Conservation (phyloP, 1,140 invertebrate species). For the Drosophila lacertosa region DNA sequence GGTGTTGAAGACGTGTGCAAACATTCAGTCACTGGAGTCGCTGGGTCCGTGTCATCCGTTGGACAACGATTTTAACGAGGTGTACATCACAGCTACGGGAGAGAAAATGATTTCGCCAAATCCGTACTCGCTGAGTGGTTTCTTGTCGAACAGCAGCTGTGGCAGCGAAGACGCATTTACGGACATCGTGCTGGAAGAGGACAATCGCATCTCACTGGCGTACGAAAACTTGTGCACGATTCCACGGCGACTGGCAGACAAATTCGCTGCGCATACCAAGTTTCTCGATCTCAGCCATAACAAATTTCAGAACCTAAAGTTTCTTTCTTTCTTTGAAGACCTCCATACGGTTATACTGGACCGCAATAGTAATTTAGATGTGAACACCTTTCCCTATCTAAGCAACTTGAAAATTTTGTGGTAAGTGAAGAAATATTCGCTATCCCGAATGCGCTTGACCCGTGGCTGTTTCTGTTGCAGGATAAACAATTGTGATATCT, state of each 20-base stretch:
- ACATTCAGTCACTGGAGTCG: constrained; percentile 73
- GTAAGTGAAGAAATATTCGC: constrained; percentile 28
- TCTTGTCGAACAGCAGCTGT: constrained; percentile 69
- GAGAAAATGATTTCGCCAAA: constrained; percentile 74
- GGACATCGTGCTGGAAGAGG: constrained; percentile 72
- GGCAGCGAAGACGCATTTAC: constrained; percentile 69
- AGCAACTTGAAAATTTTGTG: constrained; percentile 73
- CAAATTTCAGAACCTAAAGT: constrained; percentile 73
- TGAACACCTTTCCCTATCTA: constrained; percentile 73
- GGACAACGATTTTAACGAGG: constrained; percentile 66
- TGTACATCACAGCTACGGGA: constrained; percentile 27
- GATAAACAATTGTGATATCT: constrained; percentile 82
- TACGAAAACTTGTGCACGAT: constrained; percentile 77
- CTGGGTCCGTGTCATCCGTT: constrained; percentile 32
- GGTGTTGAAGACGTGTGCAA: constrained; percentile 67
- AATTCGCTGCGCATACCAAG: constrained; percentile 73
- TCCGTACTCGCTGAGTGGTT: constrained; percentile 65
- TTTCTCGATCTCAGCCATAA: constrained; percentile 79
- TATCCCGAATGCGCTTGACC: neutral
- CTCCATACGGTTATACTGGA: constrained; percentile 77
- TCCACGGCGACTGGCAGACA: constrained; percentile 69
- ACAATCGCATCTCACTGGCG: constrained; percentile 76
- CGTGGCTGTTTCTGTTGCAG: constrained; percentile 22
- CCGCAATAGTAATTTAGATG: constrained; percentile 66
- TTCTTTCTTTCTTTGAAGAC: constrained; percentile 77